Percentiles rank a stretch among this genome's conserved stretches.
Conservation (phyloP, 2,113 vertebrate species). For the Peromyscus californicus region DNA sequence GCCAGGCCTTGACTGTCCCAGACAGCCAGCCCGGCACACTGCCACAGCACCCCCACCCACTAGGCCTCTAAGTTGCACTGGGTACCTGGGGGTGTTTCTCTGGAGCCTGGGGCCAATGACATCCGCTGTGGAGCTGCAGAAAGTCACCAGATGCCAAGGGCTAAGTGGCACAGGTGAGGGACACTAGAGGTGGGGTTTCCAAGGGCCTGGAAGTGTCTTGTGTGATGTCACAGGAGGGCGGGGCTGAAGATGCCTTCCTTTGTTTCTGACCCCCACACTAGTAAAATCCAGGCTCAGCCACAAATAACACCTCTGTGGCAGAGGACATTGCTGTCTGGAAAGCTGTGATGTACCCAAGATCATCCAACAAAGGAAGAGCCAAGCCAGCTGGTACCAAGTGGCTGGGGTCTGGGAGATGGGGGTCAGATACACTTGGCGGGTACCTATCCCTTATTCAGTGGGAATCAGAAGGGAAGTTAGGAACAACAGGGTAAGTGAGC, state of each 20-base stretch:
- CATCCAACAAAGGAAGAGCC: neutral
- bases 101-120: neutral
- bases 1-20: neutral
- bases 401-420: neutral
- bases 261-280: neutral
- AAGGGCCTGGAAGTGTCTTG: constrained; percentile 47
- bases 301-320: neutral
- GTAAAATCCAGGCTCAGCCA: constrained; percentile 1
- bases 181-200: constrained; percentile 24
- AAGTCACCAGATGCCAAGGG: constrained; percentile 35
- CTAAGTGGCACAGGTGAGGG: constrained; percentile 26
- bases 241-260: neutral
- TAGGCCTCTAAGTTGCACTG: neutral
- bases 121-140: constrained; percentile 20
- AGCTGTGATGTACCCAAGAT: neutral
- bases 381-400: neutral
- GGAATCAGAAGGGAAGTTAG: constrained; percentile 1
- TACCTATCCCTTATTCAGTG: neutral
- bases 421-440: neutral
- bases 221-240: constrained; percentile 72
- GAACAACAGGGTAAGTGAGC: neutral
- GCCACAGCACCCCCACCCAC: neutral
- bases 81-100: constrained; percentile 53
- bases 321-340: neutral
- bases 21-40: neutral